Evolutionary conservation across 2,797 vertebrate genomes (phyloP), one percentile per base, ranked within the genome.

Genomic region (Sciurus vulgaris): DNA sequence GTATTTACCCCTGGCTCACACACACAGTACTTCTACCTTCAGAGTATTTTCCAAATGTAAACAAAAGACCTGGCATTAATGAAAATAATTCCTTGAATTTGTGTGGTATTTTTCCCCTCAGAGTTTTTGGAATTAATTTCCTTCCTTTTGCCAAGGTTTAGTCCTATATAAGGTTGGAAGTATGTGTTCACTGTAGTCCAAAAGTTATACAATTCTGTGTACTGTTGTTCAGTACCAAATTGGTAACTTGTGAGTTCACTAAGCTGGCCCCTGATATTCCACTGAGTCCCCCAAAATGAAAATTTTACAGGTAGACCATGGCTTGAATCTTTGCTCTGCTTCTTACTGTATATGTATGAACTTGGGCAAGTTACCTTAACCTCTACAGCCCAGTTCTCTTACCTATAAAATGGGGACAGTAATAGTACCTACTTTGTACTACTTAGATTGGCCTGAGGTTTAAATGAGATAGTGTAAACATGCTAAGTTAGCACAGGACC

Each of bases 281-380:
- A 20, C 2, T 63, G 33, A 56, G 63, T 74, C 35, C 11, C 35
- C n/a, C 51, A 4, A 20, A 54, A 30, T 74, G 61, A 91, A 91
- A 59, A 81, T 44, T 87, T 73, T 89, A 33, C 78, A 88, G 93
- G 77, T 17, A 81, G 73, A 91, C 15, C 74, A 84, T 38, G 81
- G 94, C 61, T 93, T 73, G 35, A 85, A 35, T 93, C 72, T 76
- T 84, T 70, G 41, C 13, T 78, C 63, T 70, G 54, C 70, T 28
- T 89, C 72, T 89, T 79, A 35, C 47, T 88, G 41, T 9, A 3
- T 26, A 54, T 28, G 18, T 89, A 35, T 87, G 65, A 73, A 44
- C 59, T 56, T 73, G 44, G 33, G 30, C 61, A 65, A 84, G 18
- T 78, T 35, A 51, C 56, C 54, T 77, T 30, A 44, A 63, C 18